Percentiles rank a stretch among this genome's conserved stretches.
Evolutionary conservation across 37 sponge, comb jelly and placozoan species (phyloP).

Genomic region (Beroe ovata): DNA sequence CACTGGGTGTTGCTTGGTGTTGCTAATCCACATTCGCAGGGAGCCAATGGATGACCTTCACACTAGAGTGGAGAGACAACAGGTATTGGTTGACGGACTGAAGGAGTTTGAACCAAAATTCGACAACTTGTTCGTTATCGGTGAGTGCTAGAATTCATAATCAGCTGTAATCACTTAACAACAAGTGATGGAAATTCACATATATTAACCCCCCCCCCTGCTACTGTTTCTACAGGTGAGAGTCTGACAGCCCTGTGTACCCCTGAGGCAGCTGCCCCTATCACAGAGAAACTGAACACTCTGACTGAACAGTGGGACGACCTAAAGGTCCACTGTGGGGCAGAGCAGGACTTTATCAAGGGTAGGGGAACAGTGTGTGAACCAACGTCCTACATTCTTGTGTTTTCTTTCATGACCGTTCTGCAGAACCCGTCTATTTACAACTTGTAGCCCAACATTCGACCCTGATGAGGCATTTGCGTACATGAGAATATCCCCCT

Average conservation of each 20-base stretch:
- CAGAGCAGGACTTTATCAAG: conserved; percentile 27
- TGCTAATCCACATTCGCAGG: too few species aligned
- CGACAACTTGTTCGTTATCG: conserved; percentile 38
- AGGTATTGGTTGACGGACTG: conserved; percentile 14
- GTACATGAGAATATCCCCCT: too few species aligned
- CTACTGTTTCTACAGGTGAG: conserved; percentile 18
- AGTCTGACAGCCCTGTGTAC: conserved; percentile 46
- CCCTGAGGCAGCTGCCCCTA: conserved; percentile 3
- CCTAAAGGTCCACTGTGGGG: conserved; percentile 13
- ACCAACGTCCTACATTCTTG: too few species aligned
- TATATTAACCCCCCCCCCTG: too few species aligned
- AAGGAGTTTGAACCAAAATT: conserved; percentile 24
- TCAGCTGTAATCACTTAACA: too few species aligned
- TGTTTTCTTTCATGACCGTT: too few species aligned
- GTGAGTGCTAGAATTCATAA: neutral
- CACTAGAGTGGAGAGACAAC: conserved; percentile 40
- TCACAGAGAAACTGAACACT: conserved; percentile 40
- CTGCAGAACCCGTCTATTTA: too few species aligned
- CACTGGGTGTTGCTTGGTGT: too few species aligned
- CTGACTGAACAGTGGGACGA: conserved; percentile 37
- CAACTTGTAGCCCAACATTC: too few species aligned
- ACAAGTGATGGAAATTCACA: too few species aligned
- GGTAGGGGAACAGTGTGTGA: too few species aligned
- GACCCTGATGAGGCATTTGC: too few species aligned
- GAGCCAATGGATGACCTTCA: conserved; percentile 65